Evolutionary conservation across 35 echinoderm and acorn worm genomes (phyloP).

Genomic region (Diadema setosum): DNA sequence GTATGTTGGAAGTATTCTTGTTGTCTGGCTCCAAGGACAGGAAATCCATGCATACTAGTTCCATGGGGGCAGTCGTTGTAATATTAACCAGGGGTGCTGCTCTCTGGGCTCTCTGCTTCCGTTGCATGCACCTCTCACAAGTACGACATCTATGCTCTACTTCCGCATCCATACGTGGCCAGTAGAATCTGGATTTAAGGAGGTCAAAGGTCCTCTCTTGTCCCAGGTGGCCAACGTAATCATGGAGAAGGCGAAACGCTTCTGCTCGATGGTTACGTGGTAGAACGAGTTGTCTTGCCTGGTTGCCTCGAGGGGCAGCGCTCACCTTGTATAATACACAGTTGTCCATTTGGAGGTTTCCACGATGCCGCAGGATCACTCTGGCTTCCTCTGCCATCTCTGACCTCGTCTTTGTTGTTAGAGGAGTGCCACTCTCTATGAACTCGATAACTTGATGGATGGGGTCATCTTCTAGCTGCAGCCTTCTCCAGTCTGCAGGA

Average conservation of each 20-base stretch:
- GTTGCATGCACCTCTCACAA: background rate
- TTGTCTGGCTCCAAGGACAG: background rate
- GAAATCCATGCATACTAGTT: constrained; percentile 33
- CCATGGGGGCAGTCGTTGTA: constrained; percentile 29
- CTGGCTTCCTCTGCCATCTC: background rate
- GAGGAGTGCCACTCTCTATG: background rate
- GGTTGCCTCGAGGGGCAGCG: background rate
- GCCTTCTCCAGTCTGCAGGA: background rate
- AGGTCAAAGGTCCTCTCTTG: background rate
- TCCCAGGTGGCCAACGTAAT: background rate
- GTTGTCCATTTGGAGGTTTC: background rate
- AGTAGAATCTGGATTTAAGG: constrained; percentile 13
- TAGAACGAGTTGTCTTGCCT: background rate
- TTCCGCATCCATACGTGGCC: constrained; percentile 25
- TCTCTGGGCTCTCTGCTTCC: background rate
- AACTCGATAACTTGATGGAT: background rate
- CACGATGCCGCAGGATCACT: background rate
- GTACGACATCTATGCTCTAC: background rate
- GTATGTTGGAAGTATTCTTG: constrained; percentile 6
- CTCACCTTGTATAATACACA: background rate
- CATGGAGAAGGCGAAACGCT: background rate
- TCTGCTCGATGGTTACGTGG: background rate
- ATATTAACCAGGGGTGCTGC: constrained; percentile 35
- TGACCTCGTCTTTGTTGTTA: background rate
- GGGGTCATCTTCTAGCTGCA: background rate